Conservation (phyloP, 2,113 vertebrate genomes). For the Forbesichthys papilliferus region DNA sequence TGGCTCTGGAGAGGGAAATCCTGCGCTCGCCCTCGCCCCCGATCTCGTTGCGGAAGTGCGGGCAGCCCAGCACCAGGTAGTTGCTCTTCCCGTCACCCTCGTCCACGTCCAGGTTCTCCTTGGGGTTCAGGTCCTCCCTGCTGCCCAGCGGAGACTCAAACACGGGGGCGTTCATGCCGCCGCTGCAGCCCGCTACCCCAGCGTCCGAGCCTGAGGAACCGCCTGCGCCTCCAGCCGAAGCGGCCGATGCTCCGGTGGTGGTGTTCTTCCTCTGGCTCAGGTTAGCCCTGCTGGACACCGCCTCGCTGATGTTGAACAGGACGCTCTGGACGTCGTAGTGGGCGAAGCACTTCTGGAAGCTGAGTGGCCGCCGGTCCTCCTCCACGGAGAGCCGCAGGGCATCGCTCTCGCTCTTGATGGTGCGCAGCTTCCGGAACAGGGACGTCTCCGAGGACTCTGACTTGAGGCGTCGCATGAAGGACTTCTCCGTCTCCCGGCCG, state of each 20-base stretch:
- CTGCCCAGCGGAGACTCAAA: slow-evolving; percentile 91
- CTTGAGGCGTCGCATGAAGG: slow-evolving; percentile 88
- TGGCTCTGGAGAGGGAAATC: slow-evolving; percentile 90
- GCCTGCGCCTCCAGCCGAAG: slow-evolving; percentile 75
- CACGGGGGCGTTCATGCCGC: slow-evolving; percentile 55
- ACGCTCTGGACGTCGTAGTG: slow-evolving; percentile 98
- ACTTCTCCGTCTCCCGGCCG: slow-evolving; percentile 86
- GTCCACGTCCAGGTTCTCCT: slow-evolving; percentile 91
- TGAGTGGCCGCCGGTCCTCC: slow-evolving; percentile 84
- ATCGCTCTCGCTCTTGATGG: slow-evolving; percentile 90
- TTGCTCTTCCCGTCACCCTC: slow-evolving; percentile 96
- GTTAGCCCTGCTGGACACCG: slow-evolving; percentile 84
- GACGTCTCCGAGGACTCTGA: slow-evolving; percentile 88
- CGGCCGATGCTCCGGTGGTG: slow-evolving; percentile 94
- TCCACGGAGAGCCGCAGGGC: slow-evolving; percentile 83
- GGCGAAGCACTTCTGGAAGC: slow-evolving; percentile 93
- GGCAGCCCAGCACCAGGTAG: slow-evolving; percentile 86
- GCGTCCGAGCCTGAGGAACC: slow-evolving; percentile 35
- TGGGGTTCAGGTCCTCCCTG: slow-evolving; percentile 92
- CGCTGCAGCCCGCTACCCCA: slow-evolving; percentile 51
- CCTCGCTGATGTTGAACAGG: slow-evolving; percentile 95
- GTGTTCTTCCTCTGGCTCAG: slow-evolving; percentile 92
- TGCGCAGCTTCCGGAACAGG: slow-evolving; percentile 88
- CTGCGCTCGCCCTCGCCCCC: slow-evolving; percentile 92
- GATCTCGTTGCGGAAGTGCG: slow-evolving; percentile 94